A percentile compares a stretch with the other conserved stretches of the same genome.
Conservation (phyloP, 2,797 vertebrate species). For the Gadopsis marmoratus region DNA sequence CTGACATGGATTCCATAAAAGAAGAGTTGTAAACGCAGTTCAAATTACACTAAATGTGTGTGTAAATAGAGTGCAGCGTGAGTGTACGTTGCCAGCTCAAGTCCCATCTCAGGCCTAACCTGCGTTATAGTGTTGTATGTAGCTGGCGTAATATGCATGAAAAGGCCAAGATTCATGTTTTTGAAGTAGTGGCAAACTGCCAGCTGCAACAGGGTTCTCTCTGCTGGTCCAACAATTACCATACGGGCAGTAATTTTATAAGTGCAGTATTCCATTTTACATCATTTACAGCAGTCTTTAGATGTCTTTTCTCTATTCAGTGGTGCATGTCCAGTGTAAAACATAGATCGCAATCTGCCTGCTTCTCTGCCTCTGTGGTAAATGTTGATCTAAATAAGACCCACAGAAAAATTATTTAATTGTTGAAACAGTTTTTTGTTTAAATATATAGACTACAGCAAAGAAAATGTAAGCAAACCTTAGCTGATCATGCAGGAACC, state of each 20-base stretch:
- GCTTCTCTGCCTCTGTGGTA: constrained; percentile 12
- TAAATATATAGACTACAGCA: neutral
- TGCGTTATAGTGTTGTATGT: neutral
- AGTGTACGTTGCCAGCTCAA: constrained; percentile 11
- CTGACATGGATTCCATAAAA: constrained; percentile 46
- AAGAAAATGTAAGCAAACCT: constrained; percentile 6
- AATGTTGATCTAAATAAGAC: constrained; percentile 11
- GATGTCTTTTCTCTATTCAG: constrained; percentile 6
- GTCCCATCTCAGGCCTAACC: constrained; percentile 7
- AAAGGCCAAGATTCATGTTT: constrained; percentile 27
- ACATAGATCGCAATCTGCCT: constrained; percentile 9
- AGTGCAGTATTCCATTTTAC: constrained; percentile 19
- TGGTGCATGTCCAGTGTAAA: constrained; percentile 13
- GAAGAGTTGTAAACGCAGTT: constrained; percentile 26
- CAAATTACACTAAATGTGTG: constrained; percentile 7
- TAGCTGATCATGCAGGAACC: constrained; percentile 4
- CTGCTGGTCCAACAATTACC: constrained; percentile 39
- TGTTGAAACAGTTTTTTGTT: neutral
- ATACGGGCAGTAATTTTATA: constrained; percentile 31
- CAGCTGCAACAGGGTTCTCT: constrained; percentile 29
- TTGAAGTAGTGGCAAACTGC: constrained; percentile 37
- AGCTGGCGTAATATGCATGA: constrained; percentile 18
- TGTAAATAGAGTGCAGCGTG: constrained; percentile 14
- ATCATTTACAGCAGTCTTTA: constrained; percentile 23
- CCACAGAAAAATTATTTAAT: neutral